Conservation (phyloP, 2,888 invertebrate genomes). For the Drosophila mercatorum region DNA sequence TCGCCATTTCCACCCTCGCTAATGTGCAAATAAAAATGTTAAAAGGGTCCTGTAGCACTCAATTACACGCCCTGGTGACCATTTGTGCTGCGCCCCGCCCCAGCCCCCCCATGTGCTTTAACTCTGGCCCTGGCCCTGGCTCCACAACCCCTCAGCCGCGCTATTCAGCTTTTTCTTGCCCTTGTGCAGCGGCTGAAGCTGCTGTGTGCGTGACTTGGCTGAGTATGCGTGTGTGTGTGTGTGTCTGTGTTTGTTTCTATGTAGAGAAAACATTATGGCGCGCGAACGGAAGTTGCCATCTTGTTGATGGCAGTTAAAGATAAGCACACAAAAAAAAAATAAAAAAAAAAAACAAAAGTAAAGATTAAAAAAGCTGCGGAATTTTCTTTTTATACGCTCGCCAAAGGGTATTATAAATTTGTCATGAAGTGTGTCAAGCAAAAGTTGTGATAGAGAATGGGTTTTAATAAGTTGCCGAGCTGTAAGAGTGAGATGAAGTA, state of each 20-base stretch:
- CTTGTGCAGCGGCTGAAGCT: constrained; percentile 29
- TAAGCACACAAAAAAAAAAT: constrained; percentile 63
- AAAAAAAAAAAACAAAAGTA: constrained; percentile 19
- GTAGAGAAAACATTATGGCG: constrained; percentile 82
- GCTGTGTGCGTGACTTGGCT: constrained; percentile 69
- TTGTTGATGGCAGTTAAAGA: constrained; percentile 85
- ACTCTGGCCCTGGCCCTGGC: not conserved
- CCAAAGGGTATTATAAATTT: not conserved
- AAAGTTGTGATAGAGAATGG: fast-evolving
- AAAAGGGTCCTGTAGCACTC: constrained; percentile 85
- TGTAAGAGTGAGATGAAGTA: too few relatives aligned
- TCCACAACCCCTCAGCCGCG: not conserved
- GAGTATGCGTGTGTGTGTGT: constrained; percentile 27
- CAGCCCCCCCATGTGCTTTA: not conserved
- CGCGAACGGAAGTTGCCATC: constrained; percentile 85
- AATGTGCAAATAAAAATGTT: constrained; percentile 85
- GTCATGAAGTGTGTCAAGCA: not conserved
- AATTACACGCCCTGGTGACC: constrained; percentile 85
- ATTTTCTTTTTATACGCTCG: constrained; percentile 37
- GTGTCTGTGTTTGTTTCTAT: constrained; percentile 57
- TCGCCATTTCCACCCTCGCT: constrained; percentile 84
- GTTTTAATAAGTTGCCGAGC: not conserved
- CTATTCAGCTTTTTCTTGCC: constrained; percentile 34
- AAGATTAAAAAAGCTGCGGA: constrained; percentile 38
- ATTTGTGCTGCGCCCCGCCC: constrained; percentile 51